Evolutionary conservation across 2,888 invertebrate genomes (phyloP).

Genomic region (Cosmia trapezina): DNA sequence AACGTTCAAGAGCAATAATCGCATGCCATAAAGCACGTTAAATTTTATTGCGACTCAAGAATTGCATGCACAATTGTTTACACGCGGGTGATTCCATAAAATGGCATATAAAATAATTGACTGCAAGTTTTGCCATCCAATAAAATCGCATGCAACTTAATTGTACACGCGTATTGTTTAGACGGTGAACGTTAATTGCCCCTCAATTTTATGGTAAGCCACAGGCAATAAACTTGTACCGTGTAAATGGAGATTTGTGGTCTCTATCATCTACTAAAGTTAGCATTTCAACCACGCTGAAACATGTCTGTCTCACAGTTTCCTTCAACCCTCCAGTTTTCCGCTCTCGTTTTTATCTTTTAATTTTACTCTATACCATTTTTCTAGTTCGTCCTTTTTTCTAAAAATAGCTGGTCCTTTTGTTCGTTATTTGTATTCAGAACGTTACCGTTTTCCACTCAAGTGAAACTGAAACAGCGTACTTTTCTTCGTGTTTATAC

Average conservation of each 20-base stretch:
- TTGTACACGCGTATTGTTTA: too few species aligned
- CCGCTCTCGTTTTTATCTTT: conserved; percentile 38
- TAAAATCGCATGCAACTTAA: too few species aligned
- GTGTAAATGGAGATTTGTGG: too few species aligned
- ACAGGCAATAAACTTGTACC: too few species aligned
- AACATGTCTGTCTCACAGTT: conserved; percentile 6
- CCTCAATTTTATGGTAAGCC: too few species aligned
- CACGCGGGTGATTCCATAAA: neutral
- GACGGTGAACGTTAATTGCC: too few species aligned
- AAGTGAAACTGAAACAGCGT: conserved; percentile 32
- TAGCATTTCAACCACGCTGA: conserved; percentile 7
- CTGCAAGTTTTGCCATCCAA: too few species aligned
- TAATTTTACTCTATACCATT: conserved; percentile 25
- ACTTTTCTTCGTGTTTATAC: conserved; percentile 17
- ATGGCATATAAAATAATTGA: too few species aligned
- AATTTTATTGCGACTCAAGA: too few species aligned
- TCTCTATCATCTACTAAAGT: neutral
- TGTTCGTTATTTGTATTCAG: conserved; percentile 54
- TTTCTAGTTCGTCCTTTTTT: conserved; percentile 27
- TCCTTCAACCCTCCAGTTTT: conserved; percentile 16
- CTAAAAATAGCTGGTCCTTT: conserved; percentile 36
- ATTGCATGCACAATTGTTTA: too few species aligned
- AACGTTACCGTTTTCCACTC: conserved; percentile 39
- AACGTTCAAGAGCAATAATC: too few species aligned
- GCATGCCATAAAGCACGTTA: too few species aligned